Percentiles rank a stretch among this genome's conserved stretches.
phyloP scores from a whole-genome alignment of 23 tunicate species.

The Diplosoma virens region DNA sequence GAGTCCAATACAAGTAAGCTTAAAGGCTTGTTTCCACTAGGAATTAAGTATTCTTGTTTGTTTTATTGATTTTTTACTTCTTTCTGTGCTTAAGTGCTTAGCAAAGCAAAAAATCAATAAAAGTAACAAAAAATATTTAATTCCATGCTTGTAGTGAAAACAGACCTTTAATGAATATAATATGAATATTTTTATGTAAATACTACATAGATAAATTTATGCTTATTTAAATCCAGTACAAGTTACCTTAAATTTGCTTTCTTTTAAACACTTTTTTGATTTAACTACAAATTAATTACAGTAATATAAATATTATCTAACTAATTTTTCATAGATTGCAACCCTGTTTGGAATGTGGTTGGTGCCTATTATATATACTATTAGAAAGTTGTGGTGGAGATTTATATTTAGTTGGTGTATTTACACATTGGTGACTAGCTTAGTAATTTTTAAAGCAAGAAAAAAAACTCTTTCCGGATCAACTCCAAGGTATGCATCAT shows the following conservation, averaged over 20 bases:
- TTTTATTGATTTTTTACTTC: too few relatives aligned
- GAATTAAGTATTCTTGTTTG: not conserved
- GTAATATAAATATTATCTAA: not conserved
- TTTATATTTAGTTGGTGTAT: conserved; percentile 62
- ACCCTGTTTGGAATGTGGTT: conserved; percentile 92
- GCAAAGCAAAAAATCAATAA: too few relatives aligned
- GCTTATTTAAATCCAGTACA: too few relatives aligned
- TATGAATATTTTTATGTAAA: not conserved
- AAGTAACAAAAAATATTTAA: too few relatives aligned
- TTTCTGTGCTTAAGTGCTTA: too few relatives aligned
- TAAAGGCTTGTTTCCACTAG: not conserved
- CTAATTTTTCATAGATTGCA: conserved; percentile 30
- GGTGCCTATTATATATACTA: conserved; percentile 61
- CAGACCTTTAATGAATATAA: not conserved
- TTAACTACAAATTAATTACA: not conserved
- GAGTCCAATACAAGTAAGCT: too few relatives aligned
- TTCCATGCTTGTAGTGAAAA: too few relatives aligned
- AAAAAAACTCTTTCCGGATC: conserved; percentile 73
- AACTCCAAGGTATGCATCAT: conserved; percentile 69
- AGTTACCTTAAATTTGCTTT: too few relatives aligned
- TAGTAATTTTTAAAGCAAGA: conserved; percentile 73
- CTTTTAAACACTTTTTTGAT: too few relatives aligned
- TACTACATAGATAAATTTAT: too few relatives aligned
- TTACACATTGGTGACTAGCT: conserved; percentile 57
- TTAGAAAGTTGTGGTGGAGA: conserved; percentile 51